Evolutionary conservation across 2,888 invertebrate species (phyloP).

Genomic region (Coenonympha arcania): DNA sequence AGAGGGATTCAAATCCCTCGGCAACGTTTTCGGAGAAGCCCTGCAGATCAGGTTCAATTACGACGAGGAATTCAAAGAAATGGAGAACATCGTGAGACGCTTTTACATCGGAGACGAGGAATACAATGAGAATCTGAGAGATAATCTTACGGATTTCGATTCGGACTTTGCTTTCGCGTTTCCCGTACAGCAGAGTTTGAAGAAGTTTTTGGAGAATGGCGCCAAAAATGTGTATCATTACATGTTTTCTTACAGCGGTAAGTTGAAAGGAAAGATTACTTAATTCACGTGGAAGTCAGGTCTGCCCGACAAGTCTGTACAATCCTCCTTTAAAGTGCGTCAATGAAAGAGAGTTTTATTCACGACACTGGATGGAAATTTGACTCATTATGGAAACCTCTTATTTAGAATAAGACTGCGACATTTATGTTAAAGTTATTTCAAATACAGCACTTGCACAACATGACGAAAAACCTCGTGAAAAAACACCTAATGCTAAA

Average conservation of each 20-base stretch:
- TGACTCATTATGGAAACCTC: no score
- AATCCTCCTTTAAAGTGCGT: no score
- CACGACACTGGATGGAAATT: no score
- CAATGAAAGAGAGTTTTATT: no score
- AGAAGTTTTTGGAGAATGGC: constrained; percentile 36
- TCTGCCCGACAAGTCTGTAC: no score
- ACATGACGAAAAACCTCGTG: no score
- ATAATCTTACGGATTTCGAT: constrained; percentile 34
- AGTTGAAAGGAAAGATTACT: no score
- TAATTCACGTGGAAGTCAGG: no score
- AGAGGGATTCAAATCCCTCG: constrained; percentile 24
- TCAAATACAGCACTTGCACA: no score
- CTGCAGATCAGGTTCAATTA: constrained; percentile 33
- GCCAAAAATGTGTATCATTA: constrained; percentile 40
- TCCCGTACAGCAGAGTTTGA: constrained; percentile 35
- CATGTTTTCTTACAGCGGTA: constrained; percentile 45
- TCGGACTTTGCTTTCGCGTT: constrained; percentile 41
- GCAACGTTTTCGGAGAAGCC: constrained; percentile 24
- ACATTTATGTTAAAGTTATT: no score
- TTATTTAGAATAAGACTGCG: no score
- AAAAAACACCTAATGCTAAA: no score
- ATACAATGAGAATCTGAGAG: constrained; percentile 28
- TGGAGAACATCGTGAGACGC: constrained; percentile 33
- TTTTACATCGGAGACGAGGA: constrained; percentile 48
- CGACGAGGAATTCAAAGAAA: constrained; percentile 27